Evolutionary conservation across 1,140 invertebrate species (phyloP).

Genomic region (Sycobia sp.): DNA sequence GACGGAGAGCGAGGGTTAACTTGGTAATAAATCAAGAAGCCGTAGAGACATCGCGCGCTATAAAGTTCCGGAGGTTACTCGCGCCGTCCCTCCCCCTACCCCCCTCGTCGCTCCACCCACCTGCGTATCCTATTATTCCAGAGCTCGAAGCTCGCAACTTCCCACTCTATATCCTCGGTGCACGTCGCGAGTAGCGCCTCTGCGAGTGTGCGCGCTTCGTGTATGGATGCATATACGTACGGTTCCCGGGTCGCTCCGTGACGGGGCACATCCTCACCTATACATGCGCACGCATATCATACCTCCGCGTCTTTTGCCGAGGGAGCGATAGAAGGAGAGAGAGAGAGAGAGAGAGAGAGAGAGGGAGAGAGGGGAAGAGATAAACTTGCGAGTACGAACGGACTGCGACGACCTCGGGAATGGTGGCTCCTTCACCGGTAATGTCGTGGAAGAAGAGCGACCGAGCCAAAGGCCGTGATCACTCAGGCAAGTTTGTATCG

Average conservation of each 20-base stretch:
- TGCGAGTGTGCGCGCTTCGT: no score
- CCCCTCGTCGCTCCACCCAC: background rate
- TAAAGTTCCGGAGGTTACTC: constrained; percentile 54
- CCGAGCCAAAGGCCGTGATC: constrained; percentile 50
- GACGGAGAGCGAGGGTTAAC: constrained; percentile 48
- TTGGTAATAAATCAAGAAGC: constrained; percentile 60
- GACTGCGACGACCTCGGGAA: constrained; percentile 33
- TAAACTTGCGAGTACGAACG: background rate
- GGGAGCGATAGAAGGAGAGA: no score
- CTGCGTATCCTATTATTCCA: constrained; percentile 55
- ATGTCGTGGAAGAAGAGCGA: constrained; percentile 44
- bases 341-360: no score
- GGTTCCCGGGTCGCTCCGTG: background rate
- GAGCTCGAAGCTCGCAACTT: background rate
- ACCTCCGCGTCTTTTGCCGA: background rate
- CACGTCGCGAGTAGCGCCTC: background rate
- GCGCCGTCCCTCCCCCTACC: no score
- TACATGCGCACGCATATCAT: background rate
- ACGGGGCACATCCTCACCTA: background rate
- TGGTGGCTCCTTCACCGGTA: constrained; percentile 39
- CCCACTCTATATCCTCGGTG: background rate
- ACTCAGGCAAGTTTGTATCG: constrained; percentile 58
- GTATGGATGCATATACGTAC: background rate
- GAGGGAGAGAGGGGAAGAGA: no score
- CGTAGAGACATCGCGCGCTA: constrained; percentile 49